These are phyloP conservation scores for Eristalinus aeneus DNA, from an alignment of 2,888 invertebrate genomes.

Conservation along the genomic window DNA sequence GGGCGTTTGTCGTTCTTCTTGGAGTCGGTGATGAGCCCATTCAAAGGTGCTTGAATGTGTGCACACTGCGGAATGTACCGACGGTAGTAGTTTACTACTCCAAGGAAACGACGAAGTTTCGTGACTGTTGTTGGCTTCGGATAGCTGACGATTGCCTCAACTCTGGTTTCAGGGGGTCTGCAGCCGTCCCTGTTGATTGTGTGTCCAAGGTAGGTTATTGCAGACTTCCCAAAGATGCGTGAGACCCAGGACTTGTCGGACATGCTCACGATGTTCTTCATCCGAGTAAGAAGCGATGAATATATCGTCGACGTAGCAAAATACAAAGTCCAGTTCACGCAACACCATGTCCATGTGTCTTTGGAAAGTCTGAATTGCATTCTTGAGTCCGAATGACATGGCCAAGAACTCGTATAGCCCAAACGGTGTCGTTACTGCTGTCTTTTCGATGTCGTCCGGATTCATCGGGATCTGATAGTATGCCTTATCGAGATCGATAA, in stretches of 20 bases:
- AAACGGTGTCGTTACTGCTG: no score
- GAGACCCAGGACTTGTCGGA: neutral
- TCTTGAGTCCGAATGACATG: conserved; percentile 74
- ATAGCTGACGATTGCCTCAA: neutral
- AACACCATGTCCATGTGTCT: conserved; percentile 4
- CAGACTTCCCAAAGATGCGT: neutral
- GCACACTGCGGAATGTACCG: conserved; percentile 33
- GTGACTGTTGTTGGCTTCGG: neutral
- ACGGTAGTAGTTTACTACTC: conserved; percentile 47
- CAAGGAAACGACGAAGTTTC: conserved; percentile 19
- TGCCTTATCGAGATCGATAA: no score
- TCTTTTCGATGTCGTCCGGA: no score
- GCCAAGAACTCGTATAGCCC: no score
- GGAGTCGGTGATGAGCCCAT: no score
- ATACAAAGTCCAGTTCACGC: neutral
- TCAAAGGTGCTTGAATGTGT: no score
- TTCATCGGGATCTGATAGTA: no score
- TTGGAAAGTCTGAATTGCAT: conserved; percentile 4
- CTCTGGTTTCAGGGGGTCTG: conserved; percentile 30
- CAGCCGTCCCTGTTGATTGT: conserved; percentile 19
- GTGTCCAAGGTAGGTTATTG: conserved; percentile 11
- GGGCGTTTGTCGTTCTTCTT: no score
- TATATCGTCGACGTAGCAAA: no score
- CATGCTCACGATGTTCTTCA: neutral
- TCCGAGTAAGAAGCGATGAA: conserved; percentile 63